Base-by-base conservation (phyloP, 2,797 vertebrate genomes). In the Danio aesculapii region DNA sequence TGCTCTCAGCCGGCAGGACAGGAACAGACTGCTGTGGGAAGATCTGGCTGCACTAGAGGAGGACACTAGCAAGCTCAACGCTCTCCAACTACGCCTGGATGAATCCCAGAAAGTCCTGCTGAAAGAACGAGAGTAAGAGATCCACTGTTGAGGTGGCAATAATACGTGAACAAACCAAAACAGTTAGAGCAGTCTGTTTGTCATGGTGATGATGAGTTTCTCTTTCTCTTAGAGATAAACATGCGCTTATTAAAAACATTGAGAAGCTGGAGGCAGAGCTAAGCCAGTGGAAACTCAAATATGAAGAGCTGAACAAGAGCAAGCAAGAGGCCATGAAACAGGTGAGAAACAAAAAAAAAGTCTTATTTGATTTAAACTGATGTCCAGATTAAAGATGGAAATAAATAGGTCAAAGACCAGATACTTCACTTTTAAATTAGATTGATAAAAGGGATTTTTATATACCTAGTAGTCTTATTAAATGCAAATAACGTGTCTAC, bases 201-300 rank as follows among this genome's bases (percentile, higher is more conserved):
- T 16, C 44, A 44, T 8, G 1, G 52, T 68, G 17, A 66, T 46
- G 49, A 14, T 69, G 5, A 46, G 8, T 86, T 12, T 86, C 39
- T 86, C 19, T 86, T 14, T 14, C 82, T 85, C 70, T 11, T 89
- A 99, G 98, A 88, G 97, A 99, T 91, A 99, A 99, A 85, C 92
- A 96, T 57, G 90, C 95, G 0, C 94, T 99, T 84, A 96, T 95
- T 89, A 98, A 95, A 88, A 97, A 83, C 93, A 99, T 99, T 0
- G 97, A 99, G 92, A 97, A 96, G 86, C 94, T 99, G 90, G 98
- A 99, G 90, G 91, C 90, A 0, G 98, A 99, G 63, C 93, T 98
- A 82, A 96, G 93, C 89, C 97, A 98, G 82, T 98, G 96, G 97
- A 99, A 98, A 89, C 92, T 97, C 75, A 99, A 99, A 88, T 97